phyloP scores from a whole-genome alignment of 2,888 invertebrate genomes.

The Luperina testacea region DNA sequence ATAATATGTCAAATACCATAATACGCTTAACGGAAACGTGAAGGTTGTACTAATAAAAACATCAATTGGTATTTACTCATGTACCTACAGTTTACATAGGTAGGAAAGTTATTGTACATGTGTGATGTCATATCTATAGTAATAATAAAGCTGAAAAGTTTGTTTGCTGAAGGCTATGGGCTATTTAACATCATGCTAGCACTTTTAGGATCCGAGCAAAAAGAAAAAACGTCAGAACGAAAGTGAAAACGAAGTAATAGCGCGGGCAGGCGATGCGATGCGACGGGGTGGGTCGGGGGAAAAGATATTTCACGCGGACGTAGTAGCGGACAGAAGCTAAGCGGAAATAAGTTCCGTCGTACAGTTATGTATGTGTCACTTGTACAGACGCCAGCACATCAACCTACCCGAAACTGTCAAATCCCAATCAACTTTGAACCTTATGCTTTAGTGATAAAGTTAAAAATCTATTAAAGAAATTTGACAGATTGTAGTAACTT shows the following conservation, averaged over 20 bases:
- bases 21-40: constrained; percentile 20
- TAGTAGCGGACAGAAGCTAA: too few species aligned
- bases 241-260: not conserved
- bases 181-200: not conserved
- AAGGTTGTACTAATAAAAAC: constrained; percentile 36
- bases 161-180: not conserved
- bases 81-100: not conserved
- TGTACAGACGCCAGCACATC: too few species aligned
- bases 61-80: constrained; percentile 40
- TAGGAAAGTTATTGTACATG: not conserved
- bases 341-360: not conserved
- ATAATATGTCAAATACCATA: not conserved
- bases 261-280: too few species aligned
- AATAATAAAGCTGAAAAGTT: not conserved
- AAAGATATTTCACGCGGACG: too few species aligned
- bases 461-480: too few species aligned
- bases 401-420: too few species aligned
- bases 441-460: too few species aligned
- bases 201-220: not conserved
- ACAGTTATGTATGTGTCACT: constrained; percentile 7
- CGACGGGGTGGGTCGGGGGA: too few species aligned
- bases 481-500: too few species aligned
- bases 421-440: too few species aligned
- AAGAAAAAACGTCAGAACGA: too few species aligned
- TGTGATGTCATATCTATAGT: constrained; percentile 17